Base-by-base conservation (phyloP, 2,888 invertebrate species). In the Leucoma salicis region DNA sequence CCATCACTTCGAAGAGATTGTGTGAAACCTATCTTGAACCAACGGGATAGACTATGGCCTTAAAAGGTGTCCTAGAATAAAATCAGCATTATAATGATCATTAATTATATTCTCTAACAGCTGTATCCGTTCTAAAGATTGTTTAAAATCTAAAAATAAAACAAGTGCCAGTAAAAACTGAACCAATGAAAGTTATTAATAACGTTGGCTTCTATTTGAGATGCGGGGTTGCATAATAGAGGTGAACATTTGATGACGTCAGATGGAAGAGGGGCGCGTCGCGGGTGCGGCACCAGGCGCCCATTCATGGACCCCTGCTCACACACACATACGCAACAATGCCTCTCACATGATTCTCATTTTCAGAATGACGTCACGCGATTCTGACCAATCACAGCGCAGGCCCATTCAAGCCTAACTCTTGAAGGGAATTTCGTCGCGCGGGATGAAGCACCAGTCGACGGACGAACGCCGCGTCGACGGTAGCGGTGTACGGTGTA, bases 321-420 rank as follows among this genome's bases (percentile, higher is more conserved):
- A 67, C 82, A 49, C 82, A 79, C 79, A 76, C 72, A 63, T 44
- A 27, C 57, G 46, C 59, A 53, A 43, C 47, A 53, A 66, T 33
- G 38, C 60, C 69, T 70, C 74, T 63, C 90, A 91, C 91, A 93
- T 93, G 92, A 93, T 77, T 72, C 74, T 73, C 73, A 83, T 85
- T 85, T 83, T 82, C 93, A 92, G 91, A 74, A 91, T 94, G 94
- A 94, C 94, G 94, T 94, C 94, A 94, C 92, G 57, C 6, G 55
- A 60, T 61, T 57, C 47, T 73, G 71, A 80, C 94, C 94, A 94
- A 94, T 94, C 81, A 70, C 74, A 63, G 69, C 66, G 60, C 77
- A 75, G 91, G 88, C 92, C 92, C 94, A 94, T 94, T 94, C 94
- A 94, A 88, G 85, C 83, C 83, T 79, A 85, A 83, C 88, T 91